Percentiles rank a stretch among this genome's conserved stretches.
These are phyloP conservation scores for Eupleurogrammus muticus DNA, from an alignment of 2,797 vertebrate species.

Conservation along the genomic window DNA sequence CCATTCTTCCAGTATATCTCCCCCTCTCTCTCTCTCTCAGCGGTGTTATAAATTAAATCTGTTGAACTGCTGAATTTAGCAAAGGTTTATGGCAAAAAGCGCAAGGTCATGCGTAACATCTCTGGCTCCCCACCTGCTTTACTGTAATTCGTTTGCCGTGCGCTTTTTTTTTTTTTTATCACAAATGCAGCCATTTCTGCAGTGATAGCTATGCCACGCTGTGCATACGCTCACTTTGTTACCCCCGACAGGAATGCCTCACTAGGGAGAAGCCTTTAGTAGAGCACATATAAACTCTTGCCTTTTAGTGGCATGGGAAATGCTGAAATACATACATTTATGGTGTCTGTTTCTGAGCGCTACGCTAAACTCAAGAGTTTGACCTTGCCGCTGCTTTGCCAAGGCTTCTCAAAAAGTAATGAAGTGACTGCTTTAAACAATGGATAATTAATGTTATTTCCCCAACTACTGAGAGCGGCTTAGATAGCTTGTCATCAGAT, in stretches of 20 bases:
- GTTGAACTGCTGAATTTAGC: slow-evolving; percentile 52
- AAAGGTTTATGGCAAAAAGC: slow-evolving; percentile 60
- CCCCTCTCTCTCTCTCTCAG: slow-evolving; percentile 35
- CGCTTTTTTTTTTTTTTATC: slow-evolving; percentile 66
- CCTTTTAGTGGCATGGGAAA: slow-evolving; percentile 73
- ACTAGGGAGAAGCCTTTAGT: slow-evolving; percentile 77
- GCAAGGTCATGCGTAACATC: slow-evolving; percentile 60
- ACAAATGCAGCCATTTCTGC: slow-evolving; percentile 63
- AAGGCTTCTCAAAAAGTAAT: slow-evolving; percentile 46
- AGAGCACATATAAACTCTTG: slow-evolving; percentile 74
- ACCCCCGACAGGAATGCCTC: slow-evolving; percentile 74
- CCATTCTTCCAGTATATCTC: slow-evolving; percentile 18
- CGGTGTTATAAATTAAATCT: slow-evolving; percentile 57
- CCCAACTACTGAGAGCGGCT: slow-evolving; percentile 19
- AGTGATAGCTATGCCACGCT: slow-evolving; percentile 51
- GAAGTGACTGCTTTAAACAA: slow-evolving; percentile 62
- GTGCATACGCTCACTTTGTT: slow-evolving; percentile 77
- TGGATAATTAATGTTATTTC: slow-evolving; percentile 57
- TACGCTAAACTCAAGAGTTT: slow-evolving; percentile 69
- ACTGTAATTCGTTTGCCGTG: slow-evolving; percentile 50
- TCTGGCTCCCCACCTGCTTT: slow-evolving; percentile 64
- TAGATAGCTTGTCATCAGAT: slow-evolving; percentile 40
- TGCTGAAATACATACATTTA: slow-evolving; percentile 73
- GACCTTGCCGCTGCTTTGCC: slow-evolving; percentile 60
- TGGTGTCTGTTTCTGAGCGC: slow-evolving; percentile 52